Conservation (phyloP, 2,888 invertebrate species). For the Limnephilus rhombicus region DNA sequence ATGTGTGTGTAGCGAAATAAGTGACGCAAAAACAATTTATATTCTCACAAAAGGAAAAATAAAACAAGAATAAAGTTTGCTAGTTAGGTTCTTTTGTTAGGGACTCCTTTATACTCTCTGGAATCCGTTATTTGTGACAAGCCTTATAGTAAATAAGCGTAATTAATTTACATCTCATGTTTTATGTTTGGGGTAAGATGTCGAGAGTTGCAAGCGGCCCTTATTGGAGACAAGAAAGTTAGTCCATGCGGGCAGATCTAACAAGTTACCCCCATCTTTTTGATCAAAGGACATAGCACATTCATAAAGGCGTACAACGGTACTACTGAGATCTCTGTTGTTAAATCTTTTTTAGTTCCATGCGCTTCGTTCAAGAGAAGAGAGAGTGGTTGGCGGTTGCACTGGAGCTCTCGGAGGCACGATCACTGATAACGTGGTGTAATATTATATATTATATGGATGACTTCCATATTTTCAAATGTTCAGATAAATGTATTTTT, state of each 20-base stretch:
- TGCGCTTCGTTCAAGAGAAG: no score
- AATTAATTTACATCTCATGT: constrained; percentile 31
- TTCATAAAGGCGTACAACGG: background rate
- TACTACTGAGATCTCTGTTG: background rate
- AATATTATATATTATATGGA: no score
- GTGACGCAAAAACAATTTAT: constrained; percentile 13
- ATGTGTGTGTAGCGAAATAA: constrained; percentile 21
- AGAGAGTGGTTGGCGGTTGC: no score
- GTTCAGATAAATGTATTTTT: background rate
- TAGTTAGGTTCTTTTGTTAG: constrained; percentile 13
- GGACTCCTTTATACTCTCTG: background rate
- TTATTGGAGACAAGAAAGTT: constrained; percentile 25
- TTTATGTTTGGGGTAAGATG: constrained; percentile 13
- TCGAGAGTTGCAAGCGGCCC: constrained; percentile 8
- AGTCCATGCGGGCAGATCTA: constrained; percentile 4
- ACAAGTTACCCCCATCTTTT: background rate
- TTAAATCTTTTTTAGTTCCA: no score
- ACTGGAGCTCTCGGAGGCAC: no score
- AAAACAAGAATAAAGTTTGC: constrained; percentile 1
- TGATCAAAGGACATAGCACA: background rate
- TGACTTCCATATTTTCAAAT: no score
- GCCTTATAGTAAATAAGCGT: constrained; percentile 22
- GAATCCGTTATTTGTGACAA: constrained; percentile 20
- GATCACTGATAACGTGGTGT: no score
- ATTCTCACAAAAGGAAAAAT: constrained; percentile 14